A percentile compares a stretch with the other conserved stretches of the same genome.
Evolutionary conservation across 2,797 vertebrate genomes (phyloP).

Genomic region (Siniperca undulata): DNA sequence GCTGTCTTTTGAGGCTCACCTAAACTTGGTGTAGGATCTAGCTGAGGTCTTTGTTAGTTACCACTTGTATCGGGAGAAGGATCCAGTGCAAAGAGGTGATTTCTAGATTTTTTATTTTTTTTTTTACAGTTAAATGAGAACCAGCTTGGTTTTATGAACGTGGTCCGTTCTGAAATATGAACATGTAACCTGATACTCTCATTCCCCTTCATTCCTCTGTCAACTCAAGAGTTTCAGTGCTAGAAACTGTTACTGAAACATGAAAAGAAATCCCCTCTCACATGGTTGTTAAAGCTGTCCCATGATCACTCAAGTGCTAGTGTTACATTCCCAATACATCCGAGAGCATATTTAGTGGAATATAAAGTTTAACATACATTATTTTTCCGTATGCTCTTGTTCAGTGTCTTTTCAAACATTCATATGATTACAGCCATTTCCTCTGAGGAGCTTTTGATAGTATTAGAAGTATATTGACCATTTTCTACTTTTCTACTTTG

Average conservation of each 20-base stretch:
- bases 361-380: neutral
- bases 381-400: neutral
- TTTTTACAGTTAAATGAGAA: slow-evolving; percentile 17
- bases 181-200: slow-evolving; percentile 29
- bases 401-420: neutral
- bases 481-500: neutral
- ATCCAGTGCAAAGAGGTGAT: neutral
- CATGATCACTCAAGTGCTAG: slow-evolving; percentile 31
- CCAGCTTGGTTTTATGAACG: slow-evolving; percentile 12
- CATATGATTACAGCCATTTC: neutral
- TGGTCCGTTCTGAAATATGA: slow-evolving; percentile 31
- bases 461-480: neutral
- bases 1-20: neutral
- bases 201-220: slow-evolving; percentile 31
- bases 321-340: slow-evolving; percentile 11
- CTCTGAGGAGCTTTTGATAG: neutral
- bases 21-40: neutral
- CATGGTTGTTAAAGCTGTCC: slow-evolving; percentile 61
- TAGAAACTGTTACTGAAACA: slow-evolving; percentile 14
- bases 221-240: slow-evolving; percentile 34
- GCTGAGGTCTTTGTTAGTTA: neutral
- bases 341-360: neutral
- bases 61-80: neutral
- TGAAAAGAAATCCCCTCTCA: slow-evolving; percentile 62
- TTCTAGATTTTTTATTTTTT: neutral